phyloP scores from a whole-genome alignment of 2,888 invertebrate species.

The Zygaena filipendulae region DNA sequence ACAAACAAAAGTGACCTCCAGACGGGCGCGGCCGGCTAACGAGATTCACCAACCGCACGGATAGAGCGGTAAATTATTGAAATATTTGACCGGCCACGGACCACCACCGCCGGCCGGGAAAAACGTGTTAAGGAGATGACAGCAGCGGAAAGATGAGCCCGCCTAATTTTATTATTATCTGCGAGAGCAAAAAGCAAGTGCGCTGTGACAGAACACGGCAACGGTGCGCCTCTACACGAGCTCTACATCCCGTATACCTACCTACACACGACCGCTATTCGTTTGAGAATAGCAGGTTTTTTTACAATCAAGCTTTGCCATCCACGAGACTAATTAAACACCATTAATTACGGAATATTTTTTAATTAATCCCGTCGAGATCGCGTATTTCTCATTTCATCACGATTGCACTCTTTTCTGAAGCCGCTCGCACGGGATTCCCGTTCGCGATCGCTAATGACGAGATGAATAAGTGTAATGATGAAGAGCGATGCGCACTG shows the following conservation, averaged over 20 bases:
- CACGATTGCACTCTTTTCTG: conserved; percentile 35
- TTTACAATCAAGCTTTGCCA: conserved; percentile 26
- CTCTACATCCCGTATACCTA: too few relatives aligned
- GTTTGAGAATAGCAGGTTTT: conserved; percentile 37
- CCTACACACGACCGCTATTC: conserved; percentile 40
- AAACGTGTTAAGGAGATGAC: conserved; percentile 62
- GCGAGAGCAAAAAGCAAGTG: conserved; percentile 36
- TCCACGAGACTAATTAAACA: conserved; percentile 36
- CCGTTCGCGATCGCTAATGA: conserved; percentile 29
- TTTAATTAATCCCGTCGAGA: conserved; percentile 32
- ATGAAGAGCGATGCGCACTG: conserved; percentile 20
- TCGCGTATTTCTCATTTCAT: too few relatives aligned
- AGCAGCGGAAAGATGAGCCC: conserved; percentile 51
- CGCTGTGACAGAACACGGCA: conserved; percentile 20
- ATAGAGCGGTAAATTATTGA: conserved; percentile 67
- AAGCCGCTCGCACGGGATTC: conserved; percentile 21
- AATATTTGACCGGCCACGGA: conserved; percentile 47
- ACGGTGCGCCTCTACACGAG: conserved; percentile 42
- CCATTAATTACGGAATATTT: conserved; percentile 46
- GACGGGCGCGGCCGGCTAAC: conserved; percentile 57
- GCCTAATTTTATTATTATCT: conserved; percentile 44
- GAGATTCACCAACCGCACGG: conserved; percentile 61
- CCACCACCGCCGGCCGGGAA: conserved; percentile 43
- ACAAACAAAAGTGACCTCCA: conserved; percentile 66
- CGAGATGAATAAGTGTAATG: conserved; percentile 32